These are phyloP conservation scores for Noturus placidus DNA, from an alignment of 2,113 vertebrate species.

Conservation along the genomic window DNA sequence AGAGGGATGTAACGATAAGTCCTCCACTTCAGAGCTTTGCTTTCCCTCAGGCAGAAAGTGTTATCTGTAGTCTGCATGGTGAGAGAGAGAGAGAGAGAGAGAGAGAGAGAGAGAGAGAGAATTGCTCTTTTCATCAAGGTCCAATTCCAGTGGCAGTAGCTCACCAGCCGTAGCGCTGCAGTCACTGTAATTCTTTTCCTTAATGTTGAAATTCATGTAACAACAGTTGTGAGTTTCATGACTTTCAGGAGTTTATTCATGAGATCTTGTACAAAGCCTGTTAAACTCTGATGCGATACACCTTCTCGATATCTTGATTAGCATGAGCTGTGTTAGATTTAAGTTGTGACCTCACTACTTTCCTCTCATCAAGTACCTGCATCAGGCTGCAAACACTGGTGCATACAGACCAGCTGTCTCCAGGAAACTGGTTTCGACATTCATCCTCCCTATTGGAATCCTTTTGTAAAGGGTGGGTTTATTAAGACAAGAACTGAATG, in stretches of 20 bases:
- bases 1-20: slow-evolving; percentile 46
- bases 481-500: slow-evolving; percentile 38
- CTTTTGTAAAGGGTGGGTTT: slow-evolving; percentile 19
- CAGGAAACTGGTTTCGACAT: slow-evolving; percentile 31
- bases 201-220: slow-evolving; percentile 24
- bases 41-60: slow-evolving; percentile 42
- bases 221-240: not conserved
- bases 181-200: not conserved
- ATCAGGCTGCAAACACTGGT: not conserved
- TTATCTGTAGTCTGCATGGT: slow-evolving; percentile 44
- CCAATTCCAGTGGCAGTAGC: slow-evolving; percentile 37
- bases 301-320: slow-evolving; percentile 1
- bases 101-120: slow-evolving; percentile 15
- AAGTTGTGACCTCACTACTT: not conserved
- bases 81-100: slow-evolving; percentile 19
- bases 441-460: slow-evolving; percentile 29
- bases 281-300: not conserved
- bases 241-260: too few relatives aligned
- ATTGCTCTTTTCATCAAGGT: slow-evolving; percentile 37
- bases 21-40: slow-evolving; percentile 45
- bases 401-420: slow-evolving; percentile 32
- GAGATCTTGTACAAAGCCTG: not conserved
- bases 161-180: not conserved
- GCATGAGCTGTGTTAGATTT: not conserved
- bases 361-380: not conserved